Conservation (phyloP, 1,140 invertebrate species). For the Ceratina japonica region DNA sequence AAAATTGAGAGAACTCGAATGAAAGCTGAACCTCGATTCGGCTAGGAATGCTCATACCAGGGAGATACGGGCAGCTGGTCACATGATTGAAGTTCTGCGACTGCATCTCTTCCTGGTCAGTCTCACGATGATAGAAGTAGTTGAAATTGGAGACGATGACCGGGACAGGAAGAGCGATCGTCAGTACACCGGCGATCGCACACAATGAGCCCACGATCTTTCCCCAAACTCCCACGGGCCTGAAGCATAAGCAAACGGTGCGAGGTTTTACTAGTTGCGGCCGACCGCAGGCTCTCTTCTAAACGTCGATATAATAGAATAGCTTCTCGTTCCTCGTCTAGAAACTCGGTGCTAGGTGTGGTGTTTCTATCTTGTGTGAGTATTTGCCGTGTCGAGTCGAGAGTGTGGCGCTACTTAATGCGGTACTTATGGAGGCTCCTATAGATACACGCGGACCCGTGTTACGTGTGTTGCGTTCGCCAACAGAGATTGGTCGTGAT, state of each 20-base stretch:
- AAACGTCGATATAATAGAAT: constrained; percentile 35
- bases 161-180: constrained; percentile 98
- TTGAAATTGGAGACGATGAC: constrained; percentile 99
- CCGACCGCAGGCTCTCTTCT: not conserved
- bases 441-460: constrained; percentile 63
- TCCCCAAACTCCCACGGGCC: constrained; percentile 99
- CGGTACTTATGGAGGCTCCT: constrained; percentile 72
- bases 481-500: constrained; percentile 21
- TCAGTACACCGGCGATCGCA: constrained; percentile 99
- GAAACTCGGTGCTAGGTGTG: constrained; percentile 75
- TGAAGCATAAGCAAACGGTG: constrained; percentile 76
- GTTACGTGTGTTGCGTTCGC: not conserved
- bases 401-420: constrained; percentile 75
- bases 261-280: constrained; percentile 24
- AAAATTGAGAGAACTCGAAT: constrained; percentile 57
- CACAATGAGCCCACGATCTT: constrained; percentile 99
- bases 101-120: constrained; percentile 98
- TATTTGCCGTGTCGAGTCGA: constrained; percentile 70
- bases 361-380: constrained; percentile 77
- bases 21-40: constrained; percentile 82
- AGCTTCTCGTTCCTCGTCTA: constrained; percentile 36
- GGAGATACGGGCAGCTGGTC: constrained; percentile 97
- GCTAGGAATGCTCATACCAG: constrained; percentile 81
- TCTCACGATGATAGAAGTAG: constrained; percentile 99
- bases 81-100: constrained; percentile 98